Evolutionary conservation across 2,797 vertebrate species (phyloP).

Genomic region (Ctenosaura bakeri): DNA sequence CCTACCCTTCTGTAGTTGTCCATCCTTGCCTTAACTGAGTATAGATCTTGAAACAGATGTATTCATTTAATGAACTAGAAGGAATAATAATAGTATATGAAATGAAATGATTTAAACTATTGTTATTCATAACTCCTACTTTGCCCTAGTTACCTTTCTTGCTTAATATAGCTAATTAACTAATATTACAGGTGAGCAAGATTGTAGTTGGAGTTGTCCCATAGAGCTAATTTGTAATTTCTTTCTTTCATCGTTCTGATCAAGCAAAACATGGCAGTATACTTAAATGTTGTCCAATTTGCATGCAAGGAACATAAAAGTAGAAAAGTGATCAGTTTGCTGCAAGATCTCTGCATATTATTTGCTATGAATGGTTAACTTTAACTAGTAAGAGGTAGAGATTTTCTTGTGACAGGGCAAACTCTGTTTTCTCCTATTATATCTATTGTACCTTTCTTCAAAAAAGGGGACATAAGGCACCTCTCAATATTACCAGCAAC

Average conservation of each 20-base stretch:
- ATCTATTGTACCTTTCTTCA: too few relatives aligned
- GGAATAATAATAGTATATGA: not conserved
- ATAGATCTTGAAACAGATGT: not conserved
- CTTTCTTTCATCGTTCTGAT: not conserved
- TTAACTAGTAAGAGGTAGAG: not conserved
- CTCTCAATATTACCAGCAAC: too few relatives aligned
- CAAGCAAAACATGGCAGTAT: not conserved
- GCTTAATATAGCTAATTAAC: not conserved
- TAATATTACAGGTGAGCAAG: not conserved
- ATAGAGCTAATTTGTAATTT: not conserved
- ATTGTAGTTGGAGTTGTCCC: not conserved
- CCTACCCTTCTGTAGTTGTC: not conserved
- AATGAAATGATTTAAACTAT: not conserved
- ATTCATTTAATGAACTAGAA: not conserved
- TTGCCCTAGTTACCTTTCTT: not conserved
- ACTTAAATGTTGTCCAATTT: not conserved
- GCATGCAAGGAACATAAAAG: not conserved
- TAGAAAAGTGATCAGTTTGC: not conserved
- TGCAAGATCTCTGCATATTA: not conserved
- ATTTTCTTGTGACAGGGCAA: not conserved
- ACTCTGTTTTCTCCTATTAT: not conserved
- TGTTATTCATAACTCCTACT: constrained; percentile 1
- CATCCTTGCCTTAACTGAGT: not conserved
- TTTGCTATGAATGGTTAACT: not conserved
- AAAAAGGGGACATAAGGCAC: too few relatives aligned